Evolutionary conservation across 37 sponge, comb jelly and placozoan genomes (phyloP).

Genomic region (Mnemiopsis leidyi): DNA sequence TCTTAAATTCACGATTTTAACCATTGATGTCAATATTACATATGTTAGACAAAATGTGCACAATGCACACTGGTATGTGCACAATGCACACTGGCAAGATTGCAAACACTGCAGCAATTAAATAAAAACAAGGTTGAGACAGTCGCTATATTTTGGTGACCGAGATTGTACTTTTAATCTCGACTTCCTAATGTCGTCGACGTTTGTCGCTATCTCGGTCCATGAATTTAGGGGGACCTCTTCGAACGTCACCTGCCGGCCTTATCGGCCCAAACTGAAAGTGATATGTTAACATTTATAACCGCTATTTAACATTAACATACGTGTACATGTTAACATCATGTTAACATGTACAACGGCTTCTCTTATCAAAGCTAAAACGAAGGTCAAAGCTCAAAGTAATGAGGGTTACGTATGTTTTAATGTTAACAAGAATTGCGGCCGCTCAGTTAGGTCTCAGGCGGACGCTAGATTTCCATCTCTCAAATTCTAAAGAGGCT

Average conservation of each 20-base stretch:
- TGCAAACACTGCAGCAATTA: background rate
- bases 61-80: background rate
- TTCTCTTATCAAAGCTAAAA: too few species aligned
- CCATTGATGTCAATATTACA: background rate
- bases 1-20: background rate
- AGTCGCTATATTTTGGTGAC: background rate
- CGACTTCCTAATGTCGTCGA: background rate
- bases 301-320: too few species aligned
- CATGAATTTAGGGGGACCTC: conserved; percentile 41
- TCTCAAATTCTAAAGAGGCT: too few species aligned
- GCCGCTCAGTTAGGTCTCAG: too few species aligned
- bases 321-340: too few species aligned
- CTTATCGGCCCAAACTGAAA: conserved; percentile 42
- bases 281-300: too few species aligned
- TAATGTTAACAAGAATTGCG: too few species aligned
- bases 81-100: background rate
- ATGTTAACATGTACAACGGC: too few species aligned
- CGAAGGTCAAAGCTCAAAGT: too few species aligned
- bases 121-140: background rate
- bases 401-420: too few species aligned
- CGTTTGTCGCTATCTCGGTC: background rate
- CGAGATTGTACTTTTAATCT: background rate
- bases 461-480: too few species aligned
- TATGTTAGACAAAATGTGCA: background rate
- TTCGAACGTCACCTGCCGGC: background rate